phyloP scores from a whole-genome alignment of 53 echinoderm and acorn worm genomes.

The Echinarachnius parma region DNA sequence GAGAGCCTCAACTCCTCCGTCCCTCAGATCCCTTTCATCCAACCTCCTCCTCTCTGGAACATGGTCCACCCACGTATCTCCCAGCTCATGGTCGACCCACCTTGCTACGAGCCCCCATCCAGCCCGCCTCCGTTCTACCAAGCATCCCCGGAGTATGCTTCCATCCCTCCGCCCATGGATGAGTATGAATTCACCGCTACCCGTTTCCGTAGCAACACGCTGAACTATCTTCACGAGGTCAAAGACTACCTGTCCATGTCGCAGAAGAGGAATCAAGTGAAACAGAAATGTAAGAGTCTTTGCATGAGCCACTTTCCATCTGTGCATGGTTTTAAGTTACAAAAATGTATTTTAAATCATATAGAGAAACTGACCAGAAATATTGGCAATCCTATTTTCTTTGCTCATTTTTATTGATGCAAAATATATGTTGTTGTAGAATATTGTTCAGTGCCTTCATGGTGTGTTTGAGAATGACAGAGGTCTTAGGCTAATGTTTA shows the following conservation, averaged over 20 bases:
- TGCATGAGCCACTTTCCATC: too few relatives aligned
- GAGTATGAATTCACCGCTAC: conserved; percentile 7
- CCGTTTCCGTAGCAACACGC: conserved; percentile 51
- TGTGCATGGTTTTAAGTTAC: too few relatives aligned
- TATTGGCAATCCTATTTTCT: too few relatives aligned
- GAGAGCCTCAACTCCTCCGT: conserved; percentile 34
- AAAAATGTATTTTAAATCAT: too few relatives aligned
- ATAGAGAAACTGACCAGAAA: too few relatives aligned
- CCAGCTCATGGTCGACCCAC: conserved; percentile 18
- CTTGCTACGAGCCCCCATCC: conserved; percentile 26
- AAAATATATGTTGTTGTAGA: too few relatives aligned
- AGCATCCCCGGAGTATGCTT: conserved; percentile 22
- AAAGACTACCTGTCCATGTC: conserved; percentile 36
- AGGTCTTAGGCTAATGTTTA: too few relatives aligned
- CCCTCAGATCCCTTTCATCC: conserved; percentile 38
- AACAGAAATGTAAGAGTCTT: conserved; percentile 43
- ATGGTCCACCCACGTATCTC: conserved; percentile 25
- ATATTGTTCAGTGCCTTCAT: too few relatives aligned
- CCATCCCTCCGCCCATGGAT: conserved; percentile 8
- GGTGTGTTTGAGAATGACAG: too few relatives aligned
- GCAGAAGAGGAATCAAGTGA: conserved; percentile 32
- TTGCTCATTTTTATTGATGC: too few relatives aligned
- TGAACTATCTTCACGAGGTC: conserved; percentile 34
- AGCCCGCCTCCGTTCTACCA: conserved; percentile 45
- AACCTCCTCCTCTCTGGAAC: conserved; percentile 35